Percentiles rank a stretch among this genome's conserved stretches.
These are phyloP conservation scores for Plutomurus gul DNA, from an alignment of 1,140 invertebrate genomes.

Conservation along the genomic window DNA sequence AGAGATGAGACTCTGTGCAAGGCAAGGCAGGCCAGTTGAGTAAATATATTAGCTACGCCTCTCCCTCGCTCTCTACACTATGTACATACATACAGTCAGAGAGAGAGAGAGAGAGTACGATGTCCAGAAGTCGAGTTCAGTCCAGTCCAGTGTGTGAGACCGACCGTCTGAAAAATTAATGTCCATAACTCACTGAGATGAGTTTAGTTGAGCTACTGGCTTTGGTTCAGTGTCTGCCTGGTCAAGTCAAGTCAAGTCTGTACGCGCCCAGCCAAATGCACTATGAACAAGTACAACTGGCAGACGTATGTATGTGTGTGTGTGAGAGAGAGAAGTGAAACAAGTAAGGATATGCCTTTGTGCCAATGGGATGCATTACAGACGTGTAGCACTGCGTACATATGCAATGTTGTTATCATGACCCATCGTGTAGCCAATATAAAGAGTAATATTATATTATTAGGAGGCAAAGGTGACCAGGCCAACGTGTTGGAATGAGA, in stretches of 20 bases:
- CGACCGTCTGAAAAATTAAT: conserved; percentile 54
- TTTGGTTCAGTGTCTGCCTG: conserved; percentile 13
- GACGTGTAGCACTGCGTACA: background rate
- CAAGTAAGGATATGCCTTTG: background rate
- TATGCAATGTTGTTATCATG: background rate
- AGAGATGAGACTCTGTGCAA: no score
- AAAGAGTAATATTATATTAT: conserved; percentile 29
- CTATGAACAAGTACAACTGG: background rate
- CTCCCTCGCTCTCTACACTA: no score
- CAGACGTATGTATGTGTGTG: background rate
- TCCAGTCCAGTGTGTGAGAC: background rate
- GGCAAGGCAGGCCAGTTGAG: no score
- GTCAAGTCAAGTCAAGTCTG: conserved; percentile 26
- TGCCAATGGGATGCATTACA: background rate
- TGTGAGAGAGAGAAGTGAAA: background rate
- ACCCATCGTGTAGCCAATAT: background rate
- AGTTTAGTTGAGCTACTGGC: conserved; percentile 36
- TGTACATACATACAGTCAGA: no score
- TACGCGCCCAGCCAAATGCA: background rate
- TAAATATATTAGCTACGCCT: no score
- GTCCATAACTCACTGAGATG: conserved; percentile 53
- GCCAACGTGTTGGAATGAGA: conserved; percentile 41
- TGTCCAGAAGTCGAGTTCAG: background rate
- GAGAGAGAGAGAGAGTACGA: background rate
- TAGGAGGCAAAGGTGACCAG: background rate